Percentiles rank a stretch among this genome's conserved stretches.
phyloP scores from a whole-genome alignment of 1,140 invertebrate genomes.

The Drosophila bocqueti region DNA sequence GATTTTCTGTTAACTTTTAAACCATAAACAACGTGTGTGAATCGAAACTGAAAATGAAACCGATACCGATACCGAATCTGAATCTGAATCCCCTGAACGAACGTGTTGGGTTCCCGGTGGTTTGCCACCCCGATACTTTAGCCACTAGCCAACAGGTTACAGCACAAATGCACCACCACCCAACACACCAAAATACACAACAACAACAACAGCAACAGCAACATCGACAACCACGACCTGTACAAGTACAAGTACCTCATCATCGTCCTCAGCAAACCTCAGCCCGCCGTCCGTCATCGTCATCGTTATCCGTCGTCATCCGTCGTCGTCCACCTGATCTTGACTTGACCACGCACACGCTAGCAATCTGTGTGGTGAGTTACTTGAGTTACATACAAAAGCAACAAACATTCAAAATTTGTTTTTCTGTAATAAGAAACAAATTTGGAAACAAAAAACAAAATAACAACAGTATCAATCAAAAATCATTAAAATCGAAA shows the following conservation, averaged over 20 bases:
- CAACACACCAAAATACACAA: conserved; percentile 53
- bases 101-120: conserved; percentile 62
- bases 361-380: conserved; percentile 78
- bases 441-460: conserved; percentile 60
- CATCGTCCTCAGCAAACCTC: conserved; percentile 35
- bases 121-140: conserved; percentile 49
- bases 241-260: conserved; percentile 19
- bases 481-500: conserved; percentile 48
- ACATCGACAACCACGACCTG: conserved; percentile 38
- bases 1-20: conserved; percentile 78
- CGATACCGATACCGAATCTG: conserved; percentile 26
- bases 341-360: conserved; percentile 72
- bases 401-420: conserved; percentile 66
- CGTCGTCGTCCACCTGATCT: conserved; percentile 69
- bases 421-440: conserved; percentile 77
- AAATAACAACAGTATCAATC: conserved; percentile 16
- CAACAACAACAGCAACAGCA: conserved; percentile 46
- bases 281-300: conserved; percentile 30
- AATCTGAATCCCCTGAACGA: conserved; percentile 52
- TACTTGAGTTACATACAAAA: conserved; percentile 57
- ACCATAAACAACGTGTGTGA: conserved; percentile 74
- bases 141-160: conserved; percentile 71
- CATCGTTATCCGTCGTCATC: conserved; percentile 58
- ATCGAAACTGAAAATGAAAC: conserved; percentile 46
- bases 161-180: conserved; percentile 73